phyloP scores from a whole-genome alignment of 2,113 vertebrate genomes.

The Gopherus flavomarginatus region DNA sequence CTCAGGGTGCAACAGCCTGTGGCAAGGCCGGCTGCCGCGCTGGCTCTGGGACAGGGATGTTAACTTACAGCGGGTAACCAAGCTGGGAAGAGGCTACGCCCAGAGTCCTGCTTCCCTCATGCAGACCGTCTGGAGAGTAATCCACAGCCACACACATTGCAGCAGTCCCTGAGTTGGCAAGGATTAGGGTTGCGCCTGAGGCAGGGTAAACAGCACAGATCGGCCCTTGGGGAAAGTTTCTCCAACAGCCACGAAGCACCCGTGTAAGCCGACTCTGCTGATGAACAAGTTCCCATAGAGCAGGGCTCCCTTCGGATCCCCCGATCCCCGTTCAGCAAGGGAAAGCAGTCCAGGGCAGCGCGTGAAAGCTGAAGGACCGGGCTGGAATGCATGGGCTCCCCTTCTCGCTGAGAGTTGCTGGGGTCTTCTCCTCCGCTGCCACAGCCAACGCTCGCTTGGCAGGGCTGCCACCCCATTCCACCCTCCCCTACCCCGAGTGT shows the following conservation, averaged over 20 bases:
- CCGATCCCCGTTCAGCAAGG: background rate
- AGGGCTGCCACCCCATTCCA: background rate
- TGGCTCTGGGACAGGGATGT: fast-evolving
- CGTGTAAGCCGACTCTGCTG: background rate
- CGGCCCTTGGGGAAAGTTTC: background rate
- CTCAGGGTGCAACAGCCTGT: fast-evolving
- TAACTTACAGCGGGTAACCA: fast-evolving
- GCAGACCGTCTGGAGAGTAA: fast-evolving
- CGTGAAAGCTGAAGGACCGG: slow-evolving; percentile 1
- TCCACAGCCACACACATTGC: background rate
- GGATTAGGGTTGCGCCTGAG: background rate
- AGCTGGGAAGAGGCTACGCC: fast-evolving
- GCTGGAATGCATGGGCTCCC: slow-evolving; percentile 15
- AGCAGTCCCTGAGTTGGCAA: slow-evolving; percentile 2
- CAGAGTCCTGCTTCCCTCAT: background rate
- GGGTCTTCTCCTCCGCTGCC: background rate
- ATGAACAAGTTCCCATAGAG: background rate
- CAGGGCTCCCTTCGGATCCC: background rate
- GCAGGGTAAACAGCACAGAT: background rate
- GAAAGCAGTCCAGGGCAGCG: background rate
- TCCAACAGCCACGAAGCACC: background rate
- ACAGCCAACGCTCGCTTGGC: too few relatives aligned
- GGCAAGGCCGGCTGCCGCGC: background rate
- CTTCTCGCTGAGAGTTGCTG: background rate
- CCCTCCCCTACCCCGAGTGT: background rate